Percentiles rank a stretch among this genome's conserved stretches.
These are phyloP conservation scores for Pyrocephalus nanus DNA, from an alignment of 2,797 vertebrate genomes.

Conservation along the genomic window DNA sequence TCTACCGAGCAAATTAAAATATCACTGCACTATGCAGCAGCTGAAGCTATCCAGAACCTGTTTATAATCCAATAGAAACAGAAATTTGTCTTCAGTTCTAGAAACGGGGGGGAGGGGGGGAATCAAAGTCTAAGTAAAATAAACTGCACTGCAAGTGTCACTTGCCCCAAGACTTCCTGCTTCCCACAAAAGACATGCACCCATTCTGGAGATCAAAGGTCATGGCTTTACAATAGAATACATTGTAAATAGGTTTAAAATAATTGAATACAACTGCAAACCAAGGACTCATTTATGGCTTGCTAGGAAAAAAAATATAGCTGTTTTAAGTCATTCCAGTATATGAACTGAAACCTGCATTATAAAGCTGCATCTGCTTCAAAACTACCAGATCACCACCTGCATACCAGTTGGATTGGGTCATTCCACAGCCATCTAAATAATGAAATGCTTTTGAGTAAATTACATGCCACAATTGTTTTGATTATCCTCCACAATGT, in stretches of 20 bases:
- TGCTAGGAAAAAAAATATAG: conserved; percentile 46
- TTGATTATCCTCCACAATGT: neutral
- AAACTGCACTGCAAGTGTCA: conserved; percentile 68
- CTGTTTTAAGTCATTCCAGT: conserved; percentile 65
- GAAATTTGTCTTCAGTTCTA: conserved; percentile 77
- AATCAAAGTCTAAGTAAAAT: conserved; percentile 75
- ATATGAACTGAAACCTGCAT: conserved; percentile 65
- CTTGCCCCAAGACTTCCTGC: conserved; percentile 66
- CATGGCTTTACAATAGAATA: conserved; percentile 70
- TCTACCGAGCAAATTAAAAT: conserved; percentile 88
- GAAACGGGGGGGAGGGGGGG: conserved; percentile 34
- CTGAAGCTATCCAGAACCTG: conserved; percentile 86
- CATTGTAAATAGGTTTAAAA: conserved; percentile 72
- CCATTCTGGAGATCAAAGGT: conserved; percentile 63
- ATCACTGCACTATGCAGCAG: conserved; percentile 83
- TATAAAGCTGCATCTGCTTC: conserved; percentile 68
- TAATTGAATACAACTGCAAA: conserved; percentile 70
- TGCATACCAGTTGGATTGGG: conserved; percentile 55
- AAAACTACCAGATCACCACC: conserved; percentile 36
- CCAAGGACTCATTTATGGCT: conserved; percentile 65
- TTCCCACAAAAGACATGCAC: conserved; percentile 73
- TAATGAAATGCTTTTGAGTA: conserved; percentile 61
- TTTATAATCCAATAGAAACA: conserved; percentile 79
- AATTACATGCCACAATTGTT: conserved; percentile 25
- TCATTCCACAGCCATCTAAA: conserved; percentile 53